Percentiles rank a stretch among this genome's conserved stretches.
Conservation (phyloP, 1,140 invertebrate genomes). For the Muscidifurax raptorellus region DNA sequence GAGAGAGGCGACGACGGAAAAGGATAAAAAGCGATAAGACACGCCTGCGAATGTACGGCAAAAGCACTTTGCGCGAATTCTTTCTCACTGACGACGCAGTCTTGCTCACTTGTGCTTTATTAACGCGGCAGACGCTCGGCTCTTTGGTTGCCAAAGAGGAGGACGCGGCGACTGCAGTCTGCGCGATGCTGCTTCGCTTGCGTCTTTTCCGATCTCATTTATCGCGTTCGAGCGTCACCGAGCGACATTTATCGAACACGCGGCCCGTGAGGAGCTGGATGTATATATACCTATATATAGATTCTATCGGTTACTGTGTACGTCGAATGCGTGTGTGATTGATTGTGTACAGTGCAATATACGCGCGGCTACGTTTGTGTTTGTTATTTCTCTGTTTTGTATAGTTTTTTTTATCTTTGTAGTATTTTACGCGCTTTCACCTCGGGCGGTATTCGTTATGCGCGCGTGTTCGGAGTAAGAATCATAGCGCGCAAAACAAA, state of each 20-base stretch:
- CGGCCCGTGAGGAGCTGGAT: no score
- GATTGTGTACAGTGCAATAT: no score
- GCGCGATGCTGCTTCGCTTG: not conserved
- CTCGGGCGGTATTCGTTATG: not conserved
- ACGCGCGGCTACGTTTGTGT: no score
- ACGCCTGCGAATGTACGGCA: conserved; percentile 37
- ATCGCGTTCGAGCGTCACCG: not conserved
- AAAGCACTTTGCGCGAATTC: conserved; percentile 41
- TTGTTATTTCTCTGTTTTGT: not conserved
- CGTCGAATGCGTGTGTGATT: no score
- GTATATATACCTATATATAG: no score
- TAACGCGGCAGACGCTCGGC: conserved; percentile 30
- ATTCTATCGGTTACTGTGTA: no score
- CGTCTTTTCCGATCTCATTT: conserved; percentile 1
- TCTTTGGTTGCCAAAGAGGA: not conserved
- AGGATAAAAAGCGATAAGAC: conserved; percentile 44
- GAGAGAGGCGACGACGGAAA: not conserved
- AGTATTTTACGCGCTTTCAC: not conserved
- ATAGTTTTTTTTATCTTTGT: not conserved
- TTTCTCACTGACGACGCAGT: conserved; percentile 39
- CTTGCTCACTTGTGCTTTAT: conserved; percentile 36
- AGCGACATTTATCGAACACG: not conserved
- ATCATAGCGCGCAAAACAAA: not conserved
- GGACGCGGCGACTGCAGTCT: not conserved
- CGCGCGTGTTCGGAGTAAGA: not conserved